Percentiles rank a stretch among this genome's conserved stretches.
Evolutionary conservation across 2,888 invertebrate genomes (phyloP).

Genomic region (Meganola albula): DNA sequence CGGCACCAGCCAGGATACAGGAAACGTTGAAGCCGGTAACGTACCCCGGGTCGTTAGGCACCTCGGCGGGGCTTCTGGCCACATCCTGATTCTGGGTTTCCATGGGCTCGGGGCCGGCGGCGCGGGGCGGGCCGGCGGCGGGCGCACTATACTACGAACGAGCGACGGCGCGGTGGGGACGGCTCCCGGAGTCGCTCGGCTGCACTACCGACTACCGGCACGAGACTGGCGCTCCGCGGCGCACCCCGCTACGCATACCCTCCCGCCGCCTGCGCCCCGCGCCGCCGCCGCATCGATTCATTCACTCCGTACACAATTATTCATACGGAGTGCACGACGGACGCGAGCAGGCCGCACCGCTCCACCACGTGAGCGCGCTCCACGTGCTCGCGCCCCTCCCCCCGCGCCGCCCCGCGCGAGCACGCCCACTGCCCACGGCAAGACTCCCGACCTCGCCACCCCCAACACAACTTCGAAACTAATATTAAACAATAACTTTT

Average conservation of each 20-base stretch:
- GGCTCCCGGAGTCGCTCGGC: constrained; percentile 80
- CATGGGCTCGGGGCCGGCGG: constrained; percentile 76
- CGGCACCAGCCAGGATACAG: constrained; percentile 25
- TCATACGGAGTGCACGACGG: constrained; percentile 70
- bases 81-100: constrained; percentile 88
- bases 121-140: constrained; percentile 60
- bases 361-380: constrained; percentile 71
- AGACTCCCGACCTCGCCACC: constrained; percentile 35
- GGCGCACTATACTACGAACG: constrained; percentile 79
- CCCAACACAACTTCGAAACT: constrained; percentile 23
- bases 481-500: constrained; percentile 20
- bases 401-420: constrained; percentile 36
- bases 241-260: constrained; percentile 62
- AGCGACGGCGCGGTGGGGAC: constrained; percentile 78
- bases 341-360: constrained; percentile 52
- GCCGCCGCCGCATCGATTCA: constrained; percentile 72
- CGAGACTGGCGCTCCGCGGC: constrained; percentile 80
- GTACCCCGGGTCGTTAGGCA: constrained; percentile 97
- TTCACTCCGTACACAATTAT: constrained; percentile 75
- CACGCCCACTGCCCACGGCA: constrained; percentile 45
- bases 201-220: constrained; percentile 85
- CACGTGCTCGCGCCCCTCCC: constrained; percentile 62
- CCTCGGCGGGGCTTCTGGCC: constrained; percentile 91
- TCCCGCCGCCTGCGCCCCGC: constrained; percentile 45
- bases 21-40: too few species aligned